A percentile compares a stretch with the other conserved stretches of the same genome.
Evolutionary conservation across 2,888 invertebrate genomes (phyloP).

Genomic region (Eupeodes latifasciatus): DNA sequence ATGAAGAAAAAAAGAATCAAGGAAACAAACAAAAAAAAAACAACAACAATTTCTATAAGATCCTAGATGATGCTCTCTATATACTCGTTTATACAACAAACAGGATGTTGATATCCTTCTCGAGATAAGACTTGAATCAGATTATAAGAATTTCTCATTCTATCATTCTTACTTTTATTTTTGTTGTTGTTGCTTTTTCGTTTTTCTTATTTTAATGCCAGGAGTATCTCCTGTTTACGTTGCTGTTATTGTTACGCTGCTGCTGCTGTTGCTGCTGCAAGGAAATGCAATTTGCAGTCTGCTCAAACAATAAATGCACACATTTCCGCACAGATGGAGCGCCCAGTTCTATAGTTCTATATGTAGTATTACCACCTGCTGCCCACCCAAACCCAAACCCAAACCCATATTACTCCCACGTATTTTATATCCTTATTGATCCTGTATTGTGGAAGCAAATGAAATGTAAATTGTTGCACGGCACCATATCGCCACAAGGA

Average conservation of each 20-base stretch:
- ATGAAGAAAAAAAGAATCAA: no score
- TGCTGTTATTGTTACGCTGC: constrained; percentile 30
- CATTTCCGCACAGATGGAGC: constrained; percentile 25
- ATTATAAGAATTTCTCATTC: constrained; percentile 51
- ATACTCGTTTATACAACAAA: background rate
- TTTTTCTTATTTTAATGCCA: background rate
- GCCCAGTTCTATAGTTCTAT: no score
- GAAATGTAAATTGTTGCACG: constrained; percentile 66
- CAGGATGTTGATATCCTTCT: constrained; percentile 60
- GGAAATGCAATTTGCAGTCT: constrained; percentile 48
- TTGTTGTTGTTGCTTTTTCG: background rate
- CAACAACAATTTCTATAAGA: constrained; percentile 6
- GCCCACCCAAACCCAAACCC: background rate
- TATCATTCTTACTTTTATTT: background rate
- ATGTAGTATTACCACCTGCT: background rate
- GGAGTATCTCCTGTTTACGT: constrained; percentile 13
- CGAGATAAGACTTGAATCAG: constrained; percentile 64
- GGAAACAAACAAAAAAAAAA: background rate
- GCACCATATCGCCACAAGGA: constrained; percentile 31
- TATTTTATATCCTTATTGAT: constrained; percentile 27
- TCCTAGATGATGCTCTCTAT: background rate
- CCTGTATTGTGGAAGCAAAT: constrained; percentile 50
- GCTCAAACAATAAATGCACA: constrained; percentile 23
- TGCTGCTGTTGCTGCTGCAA: background rate
- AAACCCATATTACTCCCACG: background rate